These are phyloP conservation scores for Carcharodon carcharias DNA, from an alignment of 2,797 vertebrate species.

Conservation along the genomic window DNA sequence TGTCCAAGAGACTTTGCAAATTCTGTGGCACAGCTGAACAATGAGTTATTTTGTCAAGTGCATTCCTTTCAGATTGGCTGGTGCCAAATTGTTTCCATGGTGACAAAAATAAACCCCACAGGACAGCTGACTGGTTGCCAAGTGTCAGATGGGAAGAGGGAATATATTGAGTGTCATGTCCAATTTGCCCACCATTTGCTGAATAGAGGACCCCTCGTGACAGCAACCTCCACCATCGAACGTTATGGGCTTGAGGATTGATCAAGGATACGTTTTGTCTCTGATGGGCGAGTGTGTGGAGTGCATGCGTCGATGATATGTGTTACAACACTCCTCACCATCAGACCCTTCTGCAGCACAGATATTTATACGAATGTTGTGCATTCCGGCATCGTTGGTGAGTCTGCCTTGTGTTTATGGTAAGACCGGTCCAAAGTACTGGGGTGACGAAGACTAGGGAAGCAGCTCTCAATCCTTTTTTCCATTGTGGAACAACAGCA, in stretches of 20 bases:
- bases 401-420: slow-evolving; percentile 67
- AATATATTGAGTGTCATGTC: too few species aligned
- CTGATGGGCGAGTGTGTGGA: not conserved
- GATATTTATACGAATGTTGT: slow-evolving; percentile 77
- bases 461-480: slow-evolving; percentile 60
- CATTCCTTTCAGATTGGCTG: not conserved
- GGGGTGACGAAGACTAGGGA: slow-evolving; percentile 74
- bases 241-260: not conserved
- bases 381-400: slow-evolving; percentile 70
- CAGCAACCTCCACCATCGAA: not conserved
- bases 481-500: slow-evolving; percentile 71
- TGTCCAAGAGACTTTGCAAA: not conserved
- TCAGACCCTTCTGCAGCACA: not conserved
- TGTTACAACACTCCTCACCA: not conserved
- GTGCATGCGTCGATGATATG: not conserved
- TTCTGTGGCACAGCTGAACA: not conserved
- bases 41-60: not conserved
- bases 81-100: not conserved
- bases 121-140: not conserved
- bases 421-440: slow-evolving; percentile 79
- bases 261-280: not conserved
- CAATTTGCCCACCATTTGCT: not conserved
- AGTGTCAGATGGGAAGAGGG: not conserved
- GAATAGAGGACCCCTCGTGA: not conserved
- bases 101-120: not conserved